These are phyloP conservation scores for Falco naumanni DNA, from an alignment of 2,797 vertebrate species.

Conservation along the genomic window DNA sequence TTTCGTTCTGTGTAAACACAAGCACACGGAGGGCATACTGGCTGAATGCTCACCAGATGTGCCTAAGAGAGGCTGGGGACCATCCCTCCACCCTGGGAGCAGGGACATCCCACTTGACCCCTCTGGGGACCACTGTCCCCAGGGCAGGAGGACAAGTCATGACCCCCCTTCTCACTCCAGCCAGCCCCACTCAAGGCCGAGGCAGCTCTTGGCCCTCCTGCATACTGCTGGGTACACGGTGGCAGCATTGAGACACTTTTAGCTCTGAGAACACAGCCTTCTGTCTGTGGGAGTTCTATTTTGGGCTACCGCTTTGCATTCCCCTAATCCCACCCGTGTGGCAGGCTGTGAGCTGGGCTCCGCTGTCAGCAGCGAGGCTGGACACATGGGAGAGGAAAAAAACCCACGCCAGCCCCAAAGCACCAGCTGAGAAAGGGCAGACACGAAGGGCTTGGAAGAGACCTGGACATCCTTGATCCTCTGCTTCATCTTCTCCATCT, in stretches of 20 bases:
- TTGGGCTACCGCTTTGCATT: neutral
- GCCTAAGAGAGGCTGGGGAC: neutral
- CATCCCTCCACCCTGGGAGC: neutral
- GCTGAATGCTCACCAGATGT: neutral
- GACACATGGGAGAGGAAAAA: neutral
- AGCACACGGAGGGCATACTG: fast-evolving
- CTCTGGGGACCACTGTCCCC: neutral
- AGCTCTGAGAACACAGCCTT: fast-evolving
- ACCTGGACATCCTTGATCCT: too few relatives aligned
- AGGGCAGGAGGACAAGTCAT: neutral
- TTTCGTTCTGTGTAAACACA: conserved; percentile 57
- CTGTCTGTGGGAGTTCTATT: fast-evolving
- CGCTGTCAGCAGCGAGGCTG: neutral
- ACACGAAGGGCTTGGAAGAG: too few relatives aligned
- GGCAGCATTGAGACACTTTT: conserved; percentile 49
- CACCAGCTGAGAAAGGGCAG: too few relatives aligned
- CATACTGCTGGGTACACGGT: conserved; percentile 6
- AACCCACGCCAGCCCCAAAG: neutral
- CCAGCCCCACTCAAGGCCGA: fast-evolving
- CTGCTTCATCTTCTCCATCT: too few relatives aligned
- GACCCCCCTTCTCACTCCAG: neutral
- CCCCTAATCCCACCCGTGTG: fast-evolving
- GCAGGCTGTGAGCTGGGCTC: neutral
- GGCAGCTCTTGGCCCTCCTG: neutral
- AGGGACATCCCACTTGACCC: neutral